Evolutionary conservation across 1,140 invertebrate genomes (phyloP).

Genomic region (Probaryconus sp.): DNA sequence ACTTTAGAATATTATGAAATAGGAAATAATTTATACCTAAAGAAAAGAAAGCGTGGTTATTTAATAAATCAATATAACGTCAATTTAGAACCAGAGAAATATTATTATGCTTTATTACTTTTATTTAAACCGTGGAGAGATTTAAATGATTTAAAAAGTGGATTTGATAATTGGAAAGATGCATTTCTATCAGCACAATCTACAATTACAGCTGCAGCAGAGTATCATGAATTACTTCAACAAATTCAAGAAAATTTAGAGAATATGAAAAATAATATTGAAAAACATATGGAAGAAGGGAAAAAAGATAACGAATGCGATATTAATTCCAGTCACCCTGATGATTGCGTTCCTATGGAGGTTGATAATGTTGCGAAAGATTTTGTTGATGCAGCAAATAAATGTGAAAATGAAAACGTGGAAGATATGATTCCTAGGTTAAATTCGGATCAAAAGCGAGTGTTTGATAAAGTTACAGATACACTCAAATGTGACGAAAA

Average conservation of each 20-base stretch:
- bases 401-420: constrained; percentile 27
- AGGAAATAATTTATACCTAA: constrained; percentile 34
- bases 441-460: constrained; percentile 58
- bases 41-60: constrained; percentile 53
- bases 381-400: constrained; percentile 35
- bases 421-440: constrained; percentile 49
- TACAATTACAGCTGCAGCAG: constrained; percentile 26
- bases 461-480: constrained; percentile 54
- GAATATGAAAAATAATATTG: constrained; percentile 32
- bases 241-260: constrained; percentile 47
- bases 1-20: constrained; percentile 23
- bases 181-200: constrained; percentile 45
- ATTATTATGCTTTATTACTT: constrained; percentile 59
- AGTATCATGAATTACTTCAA: constrained; percentile 54
- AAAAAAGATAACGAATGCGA: constrained; percentile 3
- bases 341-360: constrained; percentile 43
- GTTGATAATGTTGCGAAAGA: constrained; percentile 58
- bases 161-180: constrained; percentile 38
- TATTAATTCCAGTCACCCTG: constrained; percentile 13
- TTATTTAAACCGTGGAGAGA: constrained; percentile 64
- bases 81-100: constrained; percentile 54
- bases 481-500: constrained; percentile 14
- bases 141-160: constrained; percentile 43
- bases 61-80: constrained; percentile 60
- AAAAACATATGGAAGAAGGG: constrained; percentile 35